Evolutionary conservation across 2,888 invertebrate species (phyloP).

Genomic region (Epistrophe eligans): DNA sequence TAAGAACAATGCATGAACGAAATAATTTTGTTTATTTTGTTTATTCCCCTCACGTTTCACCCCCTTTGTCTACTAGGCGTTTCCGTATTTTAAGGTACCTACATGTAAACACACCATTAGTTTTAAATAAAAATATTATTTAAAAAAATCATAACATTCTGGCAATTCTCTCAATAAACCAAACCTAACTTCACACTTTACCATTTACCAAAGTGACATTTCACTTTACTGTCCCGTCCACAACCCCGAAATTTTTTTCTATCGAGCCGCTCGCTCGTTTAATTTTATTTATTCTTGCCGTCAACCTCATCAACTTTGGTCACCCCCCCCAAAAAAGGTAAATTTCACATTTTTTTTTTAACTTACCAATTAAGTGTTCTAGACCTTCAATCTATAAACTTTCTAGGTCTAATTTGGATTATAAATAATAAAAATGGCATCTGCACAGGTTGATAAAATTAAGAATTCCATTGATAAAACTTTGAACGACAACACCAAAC

Average conservation of each 20-base stretch:
- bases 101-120: too few relatives aligned
- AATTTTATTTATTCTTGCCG: conserved; percentile 38
- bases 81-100: too few relatives aligned
- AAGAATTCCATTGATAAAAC: conserved; percentile 87
- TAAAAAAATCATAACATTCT: background rate
- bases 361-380: background rate
- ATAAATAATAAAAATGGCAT: conserved; percentile 41
- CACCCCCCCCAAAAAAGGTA: conserved; percentile 50
- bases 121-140: too few relatives aligned
- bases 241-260: background rate
- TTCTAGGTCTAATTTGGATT: background rate
- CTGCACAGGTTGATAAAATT: conserved; percentile 84
- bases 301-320: conserved; percentile 59
- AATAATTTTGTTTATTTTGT: too few relatives aligned
- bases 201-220: background rate
- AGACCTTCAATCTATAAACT: too few relatives aligned
- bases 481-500: conserved; percentile 88
- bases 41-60: too few relatives aligned
- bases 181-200: background rate
- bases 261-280: background rate
- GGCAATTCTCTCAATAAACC: background rate
- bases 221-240: conserved; percentile 18
- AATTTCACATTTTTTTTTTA: conserved; percentile 21
- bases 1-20: too few relatives aligned
- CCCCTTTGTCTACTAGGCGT: too few relatives aligned